These are phyloP conservation scores for Dione vanillae DNA, from an alignment of 2,888 invertebrate species.

Conservation along the genomic window DNA sequence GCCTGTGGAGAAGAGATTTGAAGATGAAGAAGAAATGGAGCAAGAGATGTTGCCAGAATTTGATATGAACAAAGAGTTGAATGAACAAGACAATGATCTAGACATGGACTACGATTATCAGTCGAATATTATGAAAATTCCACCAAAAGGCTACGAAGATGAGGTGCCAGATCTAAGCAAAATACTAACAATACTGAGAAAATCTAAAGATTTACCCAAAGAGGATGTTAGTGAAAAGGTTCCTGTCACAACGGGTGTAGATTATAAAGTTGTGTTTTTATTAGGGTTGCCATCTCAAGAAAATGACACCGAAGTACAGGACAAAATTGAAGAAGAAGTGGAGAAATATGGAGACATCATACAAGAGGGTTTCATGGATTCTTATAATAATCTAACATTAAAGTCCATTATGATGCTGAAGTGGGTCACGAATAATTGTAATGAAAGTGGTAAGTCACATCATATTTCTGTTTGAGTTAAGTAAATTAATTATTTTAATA, in stretches of 20 bases:
- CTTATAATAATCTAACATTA: constrained; percentile 93
- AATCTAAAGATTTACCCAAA: constrained; percentile 58
- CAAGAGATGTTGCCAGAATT: constrained; percentile 68
- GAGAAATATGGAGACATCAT: constrained; percentile 89
- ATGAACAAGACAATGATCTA: constrained; percentile 56
- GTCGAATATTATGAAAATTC: constrained; percentile 78
- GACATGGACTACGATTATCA: constrained; percentile 70
- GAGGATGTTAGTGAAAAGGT: constrained; percentile 48
- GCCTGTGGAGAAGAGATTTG: constrained; percentile 64
- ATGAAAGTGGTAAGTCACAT: constrained; percentile 77
- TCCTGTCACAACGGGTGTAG: constrained; percentile 53
- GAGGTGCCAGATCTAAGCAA: constrained; percentile 60
- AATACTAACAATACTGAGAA: constrained; percentile 60
- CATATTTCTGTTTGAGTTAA: too few species aligned
- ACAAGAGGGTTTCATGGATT: constrained; percentile 92
- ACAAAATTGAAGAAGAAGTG: constrained; percentile 87
- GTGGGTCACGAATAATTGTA: constrained; percentile 89
- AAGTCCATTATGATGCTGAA: constrained; percentile 94
- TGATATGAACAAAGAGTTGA: constrained; percentile 74
- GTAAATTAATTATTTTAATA: too few species aligned
- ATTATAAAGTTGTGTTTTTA: constrained; percentile 76
- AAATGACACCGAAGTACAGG: constrained; percentile 84
- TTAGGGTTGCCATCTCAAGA: constrained; percentile 86
- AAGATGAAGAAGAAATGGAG: constrained; percentile 64
- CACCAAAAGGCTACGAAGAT: constrained; percentile 68